These are phyloP conservation scores for Panorpa germanica DNA, from an alignment of 2,888 invertebrate genomes.

Conservation along the genomic window DNA sequence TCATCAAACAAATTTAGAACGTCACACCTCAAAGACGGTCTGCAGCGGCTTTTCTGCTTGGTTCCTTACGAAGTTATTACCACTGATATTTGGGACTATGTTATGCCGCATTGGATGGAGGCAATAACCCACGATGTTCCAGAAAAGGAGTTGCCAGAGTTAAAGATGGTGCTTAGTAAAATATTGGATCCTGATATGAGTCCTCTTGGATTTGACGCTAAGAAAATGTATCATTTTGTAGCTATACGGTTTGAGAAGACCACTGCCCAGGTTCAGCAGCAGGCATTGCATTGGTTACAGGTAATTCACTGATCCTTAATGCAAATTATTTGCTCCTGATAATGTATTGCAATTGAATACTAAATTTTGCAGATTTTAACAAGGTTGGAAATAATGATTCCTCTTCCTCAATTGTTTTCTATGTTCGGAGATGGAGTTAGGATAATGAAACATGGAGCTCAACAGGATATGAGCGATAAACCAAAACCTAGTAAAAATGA, in stretches of 20 bases:
- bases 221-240: slow-evolving; percentile 89
- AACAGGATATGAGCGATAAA: slow-evolving; percentile 20
- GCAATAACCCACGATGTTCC: slow-evolving; percentile 85
- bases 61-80: slow-evolving; percentile 97
- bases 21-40: slow-evolving; percentile 84
- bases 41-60: slow-evolving; percentile 83
- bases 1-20: too few species aligned
- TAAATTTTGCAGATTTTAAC: slow-evolving; percentile 49
- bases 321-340: slow-evolving; percentile 2
- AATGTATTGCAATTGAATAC: slow-evolving; percentile 5
- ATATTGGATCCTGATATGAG: slow-evolving; percentile 93
- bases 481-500: slow-evolving; percentile 18
- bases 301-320: slow-evolving; percentile 20
- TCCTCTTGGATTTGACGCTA: slow-evolving; percentile 85
- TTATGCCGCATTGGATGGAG: slow-evolving; percentile 99
- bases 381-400: slow-evolving; percentile 75
- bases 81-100: slow-evolving; percentile 91
- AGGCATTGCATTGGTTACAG: slow-evolving; percentile 78
- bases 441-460: slow-evolving; percentile 39
- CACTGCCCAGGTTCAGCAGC: slow-evolving; percentile 65
- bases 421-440: slow-evolving; percentile 80
- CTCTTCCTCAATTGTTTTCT: slow-evolving; percentile 67
- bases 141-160: slow-evolving; percentile 66
- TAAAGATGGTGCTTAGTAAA: slow-evolving; percentile 75
- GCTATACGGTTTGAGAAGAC: slow-evolving; percentile 65